phyloP scores from a whole-genome alignment of 1,140 invertebrate species.

The Asbolus verrucosus region DNA sequence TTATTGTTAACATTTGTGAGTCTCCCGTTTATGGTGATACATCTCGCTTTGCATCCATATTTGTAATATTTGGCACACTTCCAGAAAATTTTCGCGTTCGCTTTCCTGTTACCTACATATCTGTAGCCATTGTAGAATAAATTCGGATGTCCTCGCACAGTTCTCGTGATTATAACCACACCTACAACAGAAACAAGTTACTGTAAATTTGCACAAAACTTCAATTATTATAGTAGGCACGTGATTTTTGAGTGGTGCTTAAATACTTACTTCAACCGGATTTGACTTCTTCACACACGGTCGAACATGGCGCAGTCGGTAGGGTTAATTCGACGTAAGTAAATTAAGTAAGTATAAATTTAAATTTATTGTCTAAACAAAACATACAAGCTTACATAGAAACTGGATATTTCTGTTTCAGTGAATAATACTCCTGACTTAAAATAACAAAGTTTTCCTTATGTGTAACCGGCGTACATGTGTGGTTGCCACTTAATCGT shows the following conservation, averaged over 20 bases:
- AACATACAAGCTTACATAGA: too few species aligned
- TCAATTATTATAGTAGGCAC: too few species aligned
- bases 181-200: too few species aligned
- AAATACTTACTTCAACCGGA: too few species aligned
- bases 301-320: too few species aligned
- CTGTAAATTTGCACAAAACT: too few species aligned
- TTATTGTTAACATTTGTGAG: background rate
- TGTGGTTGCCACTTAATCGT: conserved; percentile 53
- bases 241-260: too few species aligned
- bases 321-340: too few species aligned
- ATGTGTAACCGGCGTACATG: conserved; percentile 30
- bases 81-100: conserved; percentile 36
- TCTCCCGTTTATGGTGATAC: background rate
- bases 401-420: background rate
- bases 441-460: background rate
- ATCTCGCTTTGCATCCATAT: background rate
- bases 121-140: conserved; percentile 41
- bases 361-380: too few species aligned
- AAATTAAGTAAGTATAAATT: too few species aligned
- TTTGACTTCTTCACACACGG: too few species aligned
- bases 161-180: background rate
- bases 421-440: conserved; percentile 17
- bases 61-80: conserved; percentile 13
- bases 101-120: conserved; percentile 24
- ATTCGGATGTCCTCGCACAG: conserved; percentile 10